phyloP scores from a whole-genome alignment of 2,888 invertebrate species.

The Ochropleura plecta region DNA sequence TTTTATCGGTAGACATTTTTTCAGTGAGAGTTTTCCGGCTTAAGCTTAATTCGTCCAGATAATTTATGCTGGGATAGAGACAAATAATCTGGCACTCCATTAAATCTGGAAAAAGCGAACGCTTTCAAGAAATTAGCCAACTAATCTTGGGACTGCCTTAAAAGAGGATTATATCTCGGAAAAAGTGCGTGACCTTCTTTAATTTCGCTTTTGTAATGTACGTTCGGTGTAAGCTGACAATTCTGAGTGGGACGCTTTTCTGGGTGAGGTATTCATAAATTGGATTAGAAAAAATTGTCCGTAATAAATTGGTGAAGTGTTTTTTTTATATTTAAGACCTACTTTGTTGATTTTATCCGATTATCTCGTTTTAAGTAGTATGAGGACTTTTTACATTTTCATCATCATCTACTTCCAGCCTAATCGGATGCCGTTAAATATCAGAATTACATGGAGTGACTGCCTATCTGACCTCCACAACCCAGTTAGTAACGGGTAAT shows the following conservation, averaged over 20 bases:
- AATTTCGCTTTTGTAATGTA: conserved; percentile 63
- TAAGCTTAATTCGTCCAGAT: conserved; percentile 79
- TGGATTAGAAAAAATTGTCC: conserved; percentile 3
- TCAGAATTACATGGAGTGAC: too few relatives aligned
- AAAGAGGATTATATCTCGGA: conserved; percentile 75
- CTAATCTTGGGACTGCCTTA: conserved; percentile 80
- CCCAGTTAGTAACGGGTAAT: too few relatives aligned
- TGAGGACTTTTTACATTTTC: background rate
- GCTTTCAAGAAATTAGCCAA: conserved; percentile 87
- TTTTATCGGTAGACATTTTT: conserved; percentile 79
- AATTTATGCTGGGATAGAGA: conserved; percentile 82
- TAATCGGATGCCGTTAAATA: too few relatives aligned
- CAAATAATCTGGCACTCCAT: conserved; percentile 82
- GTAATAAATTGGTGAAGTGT: conserved; percentile 1
- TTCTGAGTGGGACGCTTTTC: conserved; percentile 36
- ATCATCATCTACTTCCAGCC: too few relatives aligned
- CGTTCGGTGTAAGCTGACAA: conserved; percentile 54
- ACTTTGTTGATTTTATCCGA: background rate
- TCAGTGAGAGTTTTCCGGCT: conserved; percentile 74
- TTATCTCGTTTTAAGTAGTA: background rate
- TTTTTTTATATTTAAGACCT: background rate
- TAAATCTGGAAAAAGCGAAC: conserved; percentile 84
- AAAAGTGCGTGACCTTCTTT: conserved; percentile 72
- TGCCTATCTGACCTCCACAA: too few relatives aligned
- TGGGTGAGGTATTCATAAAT: conserved; percentile 14